Evolutionary conservation across 1,140 invertebrate species (phyloP), one percentile per base, ranked within the genome.

Genomic region (Nephotettix cincticeps): DNA sequence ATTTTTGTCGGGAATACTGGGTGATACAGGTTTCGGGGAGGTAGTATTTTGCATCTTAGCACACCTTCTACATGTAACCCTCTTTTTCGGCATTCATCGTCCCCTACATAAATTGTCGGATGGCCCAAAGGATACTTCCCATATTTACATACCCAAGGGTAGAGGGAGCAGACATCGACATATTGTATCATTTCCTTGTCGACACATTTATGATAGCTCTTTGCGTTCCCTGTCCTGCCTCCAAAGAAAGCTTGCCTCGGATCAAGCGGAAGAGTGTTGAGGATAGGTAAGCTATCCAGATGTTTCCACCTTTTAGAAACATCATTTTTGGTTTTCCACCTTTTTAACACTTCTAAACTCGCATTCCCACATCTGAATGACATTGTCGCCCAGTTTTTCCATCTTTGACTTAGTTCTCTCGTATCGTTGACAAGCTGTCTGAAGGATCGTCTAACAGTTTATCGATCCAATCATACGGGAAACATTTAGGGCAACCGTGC

Each of bases 231-330:
- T 9, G 68, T 70, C 2, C 68, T 14, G 21, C 68, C 68, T 11
- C 68, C 68, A 43, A 63, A 70, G 32, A 70, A 70, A 40, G 56
- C 68, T 13, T 70, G 47, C 40, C 32, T 25, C 6, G 54, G 54
- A 30, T 29, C 36, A 3, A 70, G 19, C 17, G 54, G 28, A 23
- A 61, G 1, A 27, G 27, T 29, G 51, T 54, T 25, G 17, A 21
- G 27, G 3, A 19, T 14, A 17, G 47, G 14, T 30, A 11, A n/a
- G n/a, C n/a, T 43, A n/a, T n/a, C n/a, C 9, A 43, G 40, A n/a
- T 43, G 9, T 11, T 43, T 43, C n/a, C n/a, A 11, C n/a, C 40
- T 43, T 43, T n/a, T 43, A 9, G n/a, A 43, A 11, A 11, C 40
- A n/a, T 43, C 40, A 43, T 11, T 11, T 9, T 43, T n/a, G 40